Evolutionary conservation across 2,888 invertebrate genomes (phyloP), one percentile per base, ranked within the genome.

Genomic region (Heliconius cydno): DNA sequence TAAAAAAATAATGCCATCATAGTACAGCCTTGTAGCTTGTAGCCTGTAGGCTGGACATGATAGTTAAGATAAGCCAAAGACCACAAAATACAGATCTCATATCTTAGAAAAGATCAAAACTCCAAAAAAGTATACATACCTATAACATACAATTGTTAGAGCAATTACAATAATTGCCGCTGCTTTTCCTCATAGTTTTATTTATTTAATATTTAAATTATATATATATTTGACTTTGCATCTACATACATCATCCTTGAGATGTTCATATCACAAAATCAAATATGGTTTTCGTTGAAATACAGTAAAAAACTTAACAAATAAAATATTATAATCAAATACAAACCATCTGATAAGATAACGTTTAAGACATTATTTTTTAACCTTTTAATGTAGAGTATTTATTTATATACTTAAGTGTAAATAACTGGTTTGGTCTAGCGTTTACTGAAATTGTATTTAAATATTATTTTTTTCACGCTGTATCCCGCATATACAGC

Each of bases 281-380:
- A 70, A 70, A 70, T 41, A 70, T n/a, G 34, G 25, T 41, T 25
- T 70, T 41, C 25, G 25, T 70, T 70, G 41, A 70, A 41, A 15
- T 70, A 70, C 41, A 28, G 15, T 57, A 46, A 46, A 25, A 28
- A 70, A 25, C 15, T 70, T 41, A 60, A 41, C 70, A 25, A 13
- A 70, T 70, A 7, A 70, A 46, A 70, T 70, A 70, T 41, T 67
- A 38, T 22, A 46, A 70, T 70, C 70, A 70, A 70, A 70, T 70
- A 70, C n/a, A 41, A 41, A 9, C 15, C 15, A 46, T 25, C 15
- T 70, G 70, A 70, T 70, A 70, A 70, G 70, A 70, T 70, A 70
- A 46, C 41, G 67, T 38, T 68, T 68, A 38, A 38, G 38, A 68
- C 22, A 38, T 38, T 38, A 68, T 68, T 68, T 70, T 25, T 41